Evolutionary conservation across 2,797 vertebrate species (phyloP).

Genomic region (Naso thynnoides): DNA sequence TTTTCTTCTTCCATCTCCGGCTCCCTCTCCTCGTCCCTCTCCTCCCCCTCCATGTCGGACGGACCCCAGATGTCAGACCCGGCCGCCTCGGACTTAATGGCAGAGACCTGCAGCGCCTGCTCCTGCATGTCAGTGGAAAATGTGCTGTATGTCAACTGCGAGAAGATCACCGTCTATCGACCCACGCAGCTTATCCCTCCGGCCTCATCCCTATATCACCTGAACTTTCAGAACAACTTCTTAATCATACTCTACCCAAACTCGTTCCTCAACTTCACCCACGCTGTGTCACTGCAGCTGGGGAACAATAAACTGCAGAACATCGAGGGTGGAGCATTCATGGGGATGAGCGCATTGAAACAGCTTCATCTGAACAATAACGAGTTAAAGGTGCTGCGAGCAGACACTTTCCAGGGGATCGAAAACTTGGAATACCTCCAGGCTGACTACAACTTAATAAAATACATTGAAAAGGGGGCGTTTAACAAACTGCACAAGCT

Average conservation of each 20-base stretch:
- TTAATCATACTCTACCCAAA: slow-evolving; percentile 96
- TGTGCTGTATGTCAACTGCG: slow-evolving; percentile 98
- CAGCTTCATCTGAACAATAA: slow-evolving; percentile 99
- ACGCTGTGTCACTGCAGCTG: slow-evolving; percentile 97
- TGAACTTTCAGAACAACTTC: slow-evolving; percentile 99
- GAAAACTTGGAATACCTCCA: slow-evolving; percentile 99
- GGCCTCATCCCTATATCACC: slow-evolving; percentile 94
- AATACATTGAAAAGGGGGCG: slow-evolving; percentile 97
- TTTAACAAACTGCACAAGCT: slow-evolving; percentile 99
- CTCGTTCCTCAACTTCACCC: slow-evolving; percentile 97
- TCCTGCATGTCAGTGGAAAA: slow-evolving; percentile 98
- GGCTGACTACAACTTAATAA: slow-evolving; percentile 99
- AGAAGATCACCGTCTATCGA: slow-evolving; percentile 96
- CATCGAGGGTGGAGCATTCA: slow-evolving; percentile 97
- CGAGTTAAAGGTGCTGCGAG: slow-evolving; percentile 95
- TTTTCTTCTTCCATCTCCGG: slow-evolving; percentile 83
- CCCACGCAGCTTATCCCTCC: slow-evolving; percentile 97
- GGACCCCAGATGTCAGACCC: slow-evolving; percentile 73
- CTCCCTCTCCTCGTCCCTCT: slow-evolving; percentile 78
- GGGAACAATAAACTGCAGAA: slow-evolving; percentile 99
- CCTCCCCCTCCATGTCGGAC: slow-evolving; percentile 73
- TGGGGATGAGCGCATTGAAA: slow-evolving; percentile 95
- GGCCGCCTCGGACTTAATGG: slow-evolving; percentile 85
- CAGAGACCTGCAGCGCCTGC: slow-evolving; percentile 97
- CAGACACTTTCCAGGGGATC: slow-evolving; percentile 97